These are phyloP conservation scores for Orthosia incerta DNA, from an alignment of 2,888 invertebrate genomes.

Conservation along the genomic window DNA sequence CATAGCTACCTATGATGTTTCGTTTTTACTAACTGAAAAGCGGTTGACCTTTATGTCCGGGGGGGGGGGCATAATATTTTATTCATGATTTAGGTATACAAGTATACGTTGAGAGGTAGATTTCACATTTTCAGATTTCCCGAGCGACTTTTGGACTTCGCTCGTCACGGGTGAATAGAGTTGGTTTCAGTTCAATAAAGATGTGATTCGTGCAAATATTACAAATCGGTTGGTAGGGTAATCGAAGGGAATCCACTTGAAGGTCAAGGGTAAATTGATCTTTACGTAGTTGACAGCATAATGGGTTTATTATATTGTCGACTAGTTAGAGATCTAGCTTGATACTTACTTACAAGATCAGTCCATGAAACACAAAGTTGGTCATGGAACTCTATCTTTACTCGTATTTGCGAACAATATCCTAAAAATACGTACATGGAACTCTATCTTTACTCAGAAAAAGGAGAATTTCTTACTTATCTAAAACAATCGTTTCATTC, in stretches of 20 bases:
- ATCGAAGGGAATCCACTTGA: neutral
- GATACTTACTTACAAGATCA: neutral
- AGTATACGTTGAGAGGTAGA: neutral
- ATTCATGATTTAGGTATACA: neutral
- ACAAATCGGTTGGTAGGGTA: constrained; percentile 20
- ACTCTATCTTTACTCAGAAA: neutral
- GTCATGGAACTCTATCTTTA: neutral
- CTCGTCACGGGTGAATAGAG: constrained; percentile 55
- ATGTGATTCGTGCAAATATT: constrained; percentile 33
- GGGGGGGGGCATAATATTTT: neutral
- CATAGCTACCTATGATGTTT: neutral
- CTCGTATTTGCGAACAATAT: no score
- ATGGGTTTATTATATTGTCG: neutral
- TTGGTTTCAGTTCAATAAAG: constrained; percentile 39
- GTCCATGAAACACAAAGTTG: neutral
- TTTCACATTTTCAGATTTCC: constrained; percentile 25
- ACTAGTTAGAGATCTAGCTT: neutral
- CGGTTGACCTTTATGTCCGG: neutral
- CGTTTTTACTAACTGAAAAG: neutral
- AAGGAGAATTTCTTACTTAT: neutral
- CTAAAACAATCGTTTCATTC: neutral
- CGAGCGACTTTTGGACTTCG: constrained; percentile 24
- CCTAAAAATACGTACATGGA: no score
- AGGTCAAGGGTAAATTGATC: neutral
- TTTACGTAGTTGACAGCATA: no score